Evolutionary conservation across 2,797 vertebrate genomes (phyloP).

Genomic region (Eurystomus glaucurus): DNA sequence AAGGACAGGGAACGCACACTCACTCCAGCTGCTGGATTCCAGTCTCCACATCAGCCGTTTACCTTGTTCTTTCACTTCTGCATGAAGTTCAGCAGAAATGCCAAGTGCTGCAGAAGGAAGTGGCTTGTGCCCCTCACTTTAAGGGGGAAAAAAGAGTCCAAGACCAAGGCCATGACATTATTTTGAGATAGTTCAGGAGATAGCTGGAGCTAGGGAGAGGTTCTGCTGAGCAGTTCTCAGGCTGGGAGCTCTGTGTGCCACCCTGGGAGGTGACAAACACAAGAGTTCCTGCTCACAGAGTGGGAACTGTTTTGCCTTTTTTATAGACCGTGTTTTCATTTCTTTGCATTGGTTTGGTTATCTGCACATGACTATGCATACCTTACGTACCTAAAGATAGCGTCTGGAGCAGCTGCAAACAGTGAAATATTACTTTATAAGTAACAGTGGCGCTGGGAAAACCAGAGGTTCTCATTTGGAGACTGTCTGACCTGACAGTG

Average conservation of each 20-base stretch:
- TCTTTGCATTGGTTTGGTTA: neutral
- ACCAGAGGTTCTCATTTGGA: neutral
- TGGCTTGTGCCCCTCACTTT: neutral
- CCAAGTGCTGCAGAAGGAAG: neutral
- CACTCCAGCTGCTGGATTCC: neutral
- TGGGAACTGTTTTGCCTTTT: neutral
- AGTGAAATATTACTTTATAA: neutral
- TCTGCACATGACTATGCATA: neutral
- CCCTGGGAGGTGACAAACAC: neutral
- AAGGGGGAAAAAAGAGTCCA: neutral
- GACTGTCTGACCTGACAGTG: neutral
- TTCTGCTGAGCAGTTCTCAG: neutral
- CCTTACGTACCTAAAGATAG: neutral
- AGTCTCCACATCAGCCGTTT: neutral
- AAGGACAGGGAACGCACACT: neutral
- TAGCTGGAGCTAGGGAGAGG: neutral
- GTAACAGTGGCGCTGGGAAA: neutral
- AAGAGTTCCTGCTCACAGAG: neutral
- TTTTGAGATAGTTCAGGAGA: neutral
- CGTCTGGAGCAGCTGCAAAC: neutral
- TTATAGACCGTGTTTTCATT: neutral
- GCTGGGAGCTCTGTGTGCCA: neutral
- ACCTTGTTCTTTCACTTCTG: neutral
- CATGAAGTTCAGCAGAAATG: neutral
- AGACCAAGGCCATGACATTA: neutral